Conservation (phyloP, 37 sponge, comb jelly and placozoan species). For the Mnemiopsis leidyi region DNA sequence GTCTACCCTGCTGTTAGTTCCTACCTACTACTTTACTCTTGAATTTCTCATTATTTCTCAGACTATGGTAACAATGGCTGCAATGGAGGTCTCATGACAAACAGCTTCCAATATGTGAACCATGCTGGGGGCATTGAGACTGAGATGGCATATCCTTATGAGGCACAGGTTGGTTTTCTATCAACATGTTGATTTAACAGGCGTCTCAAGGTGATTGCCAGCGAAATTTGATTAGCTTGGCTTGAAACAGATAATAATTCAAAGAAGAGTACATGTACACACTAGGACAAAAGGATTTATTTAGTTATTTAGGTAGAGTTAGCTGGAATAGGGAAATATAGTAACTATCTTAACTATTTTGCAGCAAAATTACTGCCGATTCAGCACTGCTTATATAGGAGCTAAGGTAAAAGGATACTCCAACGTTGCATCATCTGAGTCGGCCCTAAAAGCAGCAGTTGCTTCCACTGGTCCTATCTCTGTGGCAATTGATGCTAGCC, state of each 20-base stretch:
- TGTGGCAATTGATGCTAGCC: constrained; percentile 4
- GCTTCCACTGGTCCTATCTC: background rate
- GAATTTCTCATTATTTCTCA: background rate
- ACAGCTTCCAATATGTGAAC: background rate
- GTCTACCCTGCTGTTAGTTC: no score
- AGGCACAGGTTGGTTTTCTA: background rate
- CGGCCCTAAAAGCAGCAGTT: background rate
- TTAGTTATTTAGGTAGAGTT: no score
- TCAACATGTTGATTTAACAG: no score
- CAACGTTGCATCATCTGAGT: background rate
- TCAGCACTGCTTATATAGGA: background rate
- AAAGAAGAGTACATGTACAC: no score
- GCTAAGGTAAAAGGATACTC: background rate
- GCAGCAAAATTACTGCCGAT: background rate
- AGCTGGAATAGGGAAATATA: no score
- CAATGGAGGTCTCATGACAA: constrained; percentile 30
- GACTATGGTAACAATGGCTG: constrained; percentile 1
- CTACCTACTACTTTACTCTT: no score
- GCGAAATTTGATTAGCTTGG: no score
- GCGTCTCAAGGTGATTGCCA: no score
- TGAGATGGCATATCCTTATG: background rate
- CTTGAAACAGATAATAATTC: no score
- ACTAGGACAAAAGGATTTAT: no score
- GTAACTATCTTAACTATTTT: no score
- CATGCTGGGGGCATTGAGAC: background rate